Evolutionary conservation across 2,797 vertebrate genomes (phyloP).

Genomic region (Ceryle rudis): DNA sequence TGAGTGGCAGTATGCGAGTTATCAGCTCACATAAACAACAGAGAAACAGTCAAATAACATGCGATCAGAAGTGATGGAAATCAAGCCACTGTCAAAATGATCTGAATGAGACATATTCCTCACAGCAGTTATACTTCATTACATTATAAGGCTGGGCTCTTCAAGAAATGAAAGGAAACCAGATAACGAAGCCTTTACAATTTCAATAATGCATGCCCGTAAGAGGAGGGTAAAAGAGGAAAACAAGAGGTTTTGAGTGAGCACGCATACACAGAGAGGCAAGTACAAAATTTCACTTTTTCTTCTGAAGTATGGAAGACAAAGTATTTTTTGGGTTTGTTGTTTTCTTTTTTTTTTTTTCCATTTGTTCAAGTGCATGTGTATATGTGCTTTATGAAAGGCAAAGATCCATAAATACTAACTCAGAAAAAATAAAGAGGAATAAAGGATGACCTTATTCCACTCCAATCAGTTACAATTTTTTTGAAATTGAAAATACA

Average conservation of each 20-base stretch:
- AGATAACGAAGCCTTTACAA: neutral
- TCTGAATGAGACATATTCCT: neutral
- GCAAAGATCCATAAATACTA: neutral
- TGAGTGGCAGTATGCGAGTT: neutral
- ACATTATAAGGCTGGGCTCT: neutral
- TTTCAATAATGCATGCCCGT: neutral
- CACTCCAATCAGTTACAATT: neutral
- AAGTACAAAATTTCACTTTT: neutral
- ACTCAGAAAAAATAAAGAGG: neutral
- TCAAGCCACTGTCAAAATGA: neutral
- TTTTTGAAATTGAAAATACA: neutral
- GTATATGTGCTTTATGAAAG: neutral
- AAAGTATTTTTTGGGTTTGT: neutral
- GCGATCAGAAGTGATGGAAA: neutral
- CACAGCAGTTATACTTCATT: neutral
- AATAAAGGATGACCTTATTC: constrained; percentile 10
- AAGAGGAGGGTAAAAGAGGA: neutral
- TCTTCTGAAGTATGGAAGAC: neutral
- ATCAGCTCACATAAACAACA: neutral
- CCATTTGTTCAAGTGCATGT: neutral
- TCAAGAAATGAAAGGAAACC: neutral
- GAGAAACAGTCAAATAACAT: neutral
- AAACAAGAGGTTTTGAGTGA: neutral
- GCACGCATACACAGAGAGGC: neutral
- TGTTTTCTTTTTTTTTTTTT: neutral